Evolutionary conservation across 2,797 vertebrate species (phyloP).

Genomic region (Pteronotus mesoamericanus): DNA sequence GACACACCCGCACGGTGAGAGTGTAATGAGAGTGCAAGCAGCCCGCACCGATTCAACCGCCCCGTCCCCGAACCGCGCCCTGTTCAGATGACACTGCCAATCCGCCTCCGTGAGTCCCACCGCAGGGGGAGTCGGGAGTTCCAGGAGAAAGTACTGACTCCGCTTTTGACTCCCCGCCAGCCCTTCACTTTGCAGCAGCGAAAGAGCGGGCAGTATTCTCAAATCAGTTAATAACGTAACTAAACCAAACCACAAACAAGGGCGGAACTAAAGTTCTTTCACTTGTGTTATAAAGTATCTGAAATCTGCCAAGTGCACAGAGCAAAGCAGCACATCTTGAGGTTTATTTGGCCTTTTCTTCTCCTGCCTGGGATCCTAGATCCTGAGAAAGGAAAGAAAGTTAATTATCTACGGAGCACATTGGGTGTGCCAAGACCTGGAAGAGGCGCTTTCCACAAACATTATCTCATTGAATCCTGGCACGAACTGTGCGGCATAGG

Average conservation of each 20-base stretch:
- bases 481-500: neutral
- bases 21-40: accelerated
- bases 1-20: accelerated
- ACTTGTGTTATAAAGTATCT: neutral
- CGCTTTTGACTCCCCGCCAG: neutral
- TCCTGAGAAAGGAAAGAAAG: neutral
- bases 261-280: constrained; percentile 17
- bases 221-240: neutral
- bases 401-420: neutral
- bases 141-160: neutral
- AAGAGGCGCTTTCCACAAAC: neutral
- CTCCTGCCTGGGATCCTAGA: neutral
- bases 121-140: neutral
- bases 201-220: neutral
- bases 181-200: neutral
- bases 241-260: neutral
- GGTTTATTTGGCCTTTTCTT: neutral
- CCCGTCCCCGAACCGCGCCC: neutral
- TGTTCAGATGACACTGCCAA: neutral
- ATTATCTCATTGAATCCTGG: neutral
- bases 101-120: neutral
- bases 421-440: neutral
- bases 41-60: accelerated
- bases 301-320: neutral
- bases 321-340: neutral